Conservation (phyloP, 1,140 invertebrate genomes). For the Ips typographus region DNA sequence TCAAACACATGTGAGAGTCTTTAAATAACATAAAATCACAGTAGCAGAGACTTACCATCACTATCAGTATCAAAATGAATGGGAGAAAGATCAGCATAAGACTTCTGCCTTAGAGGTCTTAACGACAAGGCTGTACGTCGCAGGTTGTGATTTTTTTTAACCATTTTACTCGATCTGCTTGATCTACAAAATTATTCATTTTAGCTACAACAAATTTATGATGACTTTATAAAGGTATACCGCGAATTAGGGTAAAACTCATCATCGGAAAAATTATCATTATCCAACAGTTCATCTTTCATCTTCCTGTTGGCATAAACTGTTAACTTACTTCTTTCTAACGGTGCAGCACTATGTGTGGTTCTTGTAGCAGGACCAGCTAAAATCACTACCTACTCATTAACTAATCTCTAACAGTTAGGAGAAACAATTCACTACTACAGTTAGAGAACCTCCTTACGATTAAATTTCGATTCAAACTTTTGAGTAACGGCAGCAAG, state of each 20-base stretch:
- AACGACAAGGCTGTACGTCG: constrained; percentile 47
- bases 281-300: constrained; percentile 45
- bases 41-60: constrained; percentile 34
- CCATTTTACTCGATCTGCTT: constrained; percentile 35
- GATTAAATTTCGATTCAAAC: constrained; percentile 27
- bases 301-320: constrained; percentile 45
- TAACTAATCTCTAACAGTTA: constrained; percentile 1
- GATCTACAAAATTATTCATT: constrained; percentile 21
- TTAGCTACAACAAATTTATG: constrained; percentile 20
- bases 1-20: too few relatives aligned
- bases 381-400: constrained; percentile 1
- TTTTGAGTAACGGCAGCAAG: constrained; percentile 20
- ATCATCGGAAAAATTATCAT: constrained; percentile 47
- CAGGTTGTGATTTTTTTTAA: constrained; percentile 40
- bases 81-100: constrained; percentile 48
- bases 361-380: constrained; percentile 15
- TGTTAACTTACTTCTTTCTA: constrained; percentile 39
- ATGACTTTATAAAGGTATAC: background rate
- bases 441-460: constrained; percentile 4
- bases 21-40: too few relatives aligned
- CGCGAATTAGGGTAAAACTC: constrained; percentile 40
- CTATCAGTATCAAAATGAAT: constrained; percentile 46
- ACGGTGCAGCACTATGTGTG: constrained; percentile 26
- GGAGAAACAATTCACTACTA: background rate
- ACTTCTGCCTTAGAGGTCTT: constrained; percentile 47